A percentile compares a stretch with the other conserved stretches of the same genome.
Evolutionary conservation across 23 tunicate genomes (phyloP).

Genomic region (Corella eumyota): DNA sequence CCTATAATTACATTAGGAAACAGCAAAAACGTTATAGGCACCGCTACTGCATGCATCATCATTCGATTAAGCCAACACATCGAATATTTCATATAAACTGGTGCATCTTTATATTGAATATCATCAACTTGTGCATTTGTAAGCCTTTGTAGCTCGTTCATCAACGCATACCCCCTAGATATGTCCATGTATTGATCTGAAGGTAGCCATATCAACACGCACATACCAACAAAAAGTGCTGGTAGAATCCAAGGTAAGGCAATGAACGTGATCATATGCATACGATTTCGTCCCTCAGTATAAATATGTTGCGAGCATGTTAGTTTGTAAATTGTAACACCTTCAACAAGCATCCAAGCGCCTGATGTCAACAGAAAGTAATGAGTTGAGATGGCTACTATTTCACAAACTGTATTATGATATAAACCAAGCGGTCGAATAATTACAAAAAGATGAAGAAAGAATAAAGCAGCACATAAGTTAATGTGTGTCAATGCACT

Average conservation of each 20-base stretch:
- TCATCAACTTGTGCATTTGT: neutral
- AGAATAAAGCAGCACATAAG: slow-evolving; percentile 12
- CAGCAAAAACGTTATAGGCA: slow-evolving; percentile 23
- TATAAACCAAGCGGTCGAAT: neutral
- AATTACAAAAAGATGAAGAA: slow-evolving; percentile 15
- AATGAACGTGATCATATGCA: neutral
- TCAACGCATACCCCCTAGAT: slow-evolving; percentile 5
- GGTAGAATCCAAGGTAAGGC: slow-evolving; percentile 18
- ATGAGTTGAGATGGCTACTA: slow-evolving; percentile 17
- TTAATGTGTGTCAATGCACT: slow-evolving; percentile 17
- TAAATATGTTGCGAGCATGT: slow-evolving; percentile 8
- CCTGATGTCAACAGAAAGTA: slow-evolving; percentile 24
- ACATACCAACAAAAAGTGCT: slow-evolving; percentile 12
- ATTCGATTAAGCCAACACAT: slow-evolving; percentile 32
- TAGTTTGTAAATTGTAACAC: slow-evolving; percentile 12
- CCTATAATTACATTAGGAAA: slow-evolving; percentile 6
- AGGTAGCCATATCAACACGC: slow-evolving; percentile 13
- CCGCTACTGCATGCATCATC: slow-evolving; percentile 25
- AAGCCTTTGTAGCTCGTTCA: slow-evolving; percentile 1
- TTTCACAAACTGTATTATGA: slow-evolving; percentile 7
- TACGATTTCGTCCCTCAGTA: neutral
- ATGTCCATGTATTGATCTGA: slow-evolving; percentile 22
- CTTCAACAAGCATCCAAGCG: slow-evolving; percentile 48
- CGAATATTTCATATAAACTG: slow-evolving; percentile 14
- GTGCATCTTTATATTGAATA: neutral